phyloP scores from a whole-genome alignment of 2,888 invertebrate genomes.

The Yponomeuta evonymella region DNA sequence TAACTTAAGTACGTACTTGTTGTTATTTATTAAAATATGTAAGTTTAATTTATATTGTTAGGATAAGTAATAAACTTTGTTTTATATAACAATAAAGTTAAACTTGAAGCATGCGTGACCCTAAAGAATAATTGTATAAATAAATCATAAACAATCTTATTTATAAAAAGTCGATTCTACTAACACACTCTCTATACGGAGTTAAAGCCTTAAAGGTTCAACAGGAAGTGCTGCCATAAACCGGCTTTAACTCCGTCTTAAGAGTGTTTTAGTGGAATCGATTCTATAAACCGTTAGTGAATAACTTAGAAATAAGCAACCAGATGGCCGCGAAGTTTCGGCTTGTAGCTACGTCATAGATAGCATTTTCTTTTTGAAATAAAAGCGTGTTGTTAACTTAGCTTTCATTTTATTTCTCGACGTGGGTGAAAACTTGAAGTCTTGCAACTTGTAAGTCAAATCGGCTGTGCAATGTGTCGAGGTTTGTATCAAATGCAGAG shows the following conservation, averaged over 20 bases:
- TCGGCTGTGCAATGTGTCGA: too few relatives aligned
- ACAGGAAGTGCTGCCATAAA: too few relatives aligned
- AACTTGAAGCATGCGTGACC: neutral
- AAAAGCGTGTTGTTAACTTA: slow-evolving; percentile 12
- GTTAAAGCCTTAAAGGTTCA: too few relatives aligned
- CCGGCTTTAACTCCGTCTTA: too few relatives aligned
- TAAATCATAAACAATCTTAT: too few relatives aligned
- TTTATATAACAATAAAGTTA: neutral
- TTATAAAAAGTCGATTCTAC: too few relatives aligned
- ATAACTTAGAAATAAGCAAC: too few relatives aligned
- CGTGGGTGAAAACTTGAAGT: neutral
- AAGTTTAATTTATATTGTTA: neutral
- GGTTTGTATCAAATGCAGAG: too few relatives aligned
- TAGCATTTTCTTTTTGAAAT: slow-evolving; percentile 12
- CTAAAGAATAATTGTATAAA: neutral
- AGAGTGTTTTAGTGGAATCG: too few relatives aligned
- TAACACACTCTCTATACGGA: too few relatives aligned
- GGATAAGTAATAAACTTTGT: neutral
- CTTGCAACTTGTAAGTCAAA: too few relatives aligned
- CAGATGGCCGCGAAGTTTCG: neutral
- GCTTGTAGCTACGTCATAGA: neutral
- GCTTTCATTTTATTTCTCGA: neutral
- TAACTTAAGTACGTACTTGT: neutral
- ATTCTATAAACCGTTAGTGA: neutral
- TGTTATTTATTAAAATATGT: neutral